Conservation (phyloP, 1,140 invertebrate species). For the Leucophenga varia region DNA sequence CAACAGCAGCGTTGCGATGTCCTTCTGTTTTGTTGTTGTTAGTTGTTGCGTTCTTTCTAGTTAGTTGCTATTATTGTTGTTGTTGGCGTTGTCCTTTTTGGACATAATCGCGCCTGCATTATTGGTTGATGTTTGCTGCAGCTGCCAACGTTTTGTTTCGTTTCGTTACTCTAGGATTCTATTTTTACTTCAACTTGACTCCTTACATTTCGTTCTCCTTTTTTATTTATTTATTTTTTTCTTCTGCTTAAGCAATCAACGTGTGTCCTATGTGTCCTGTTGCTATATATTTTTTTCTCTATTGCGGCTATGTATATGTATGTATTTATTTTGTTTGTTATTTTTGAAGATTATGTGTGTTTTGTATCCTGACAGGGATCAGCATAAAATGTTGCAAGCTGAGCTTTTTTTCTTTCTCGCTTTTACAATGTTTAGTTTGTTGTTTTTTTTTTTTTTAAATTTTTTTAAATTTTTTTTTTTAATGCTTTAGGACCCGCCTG, state of each 20-base stretch:
- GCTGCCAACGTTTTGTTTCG: too few relatives aligned
- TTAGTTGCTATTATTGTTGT: background rate
- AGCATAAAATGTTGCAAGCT: constrained; percentile 57
- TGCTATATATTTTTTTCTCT: too few relatives aligned
- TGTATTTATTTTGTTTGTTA: constrained; percentile 44
- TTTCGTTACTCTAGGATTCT: too few relatives aligned
- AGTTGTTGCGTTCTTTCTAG: background rate
- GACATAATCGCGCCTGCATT: constrained; percentile 53
- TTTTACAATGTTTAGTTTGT: constrained; percentile 12
- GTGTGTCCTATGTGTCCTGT: too few relatives aligned
- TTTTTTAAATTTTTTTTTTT: constrained; percentile 14
- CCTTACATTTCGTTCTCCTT: too few relatives aligned
- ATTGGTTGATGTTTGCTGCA: constrained; percentile 55
- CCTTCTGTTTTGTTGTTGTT: constrained; percentile 1
- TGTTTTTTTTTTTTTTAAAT: constrained; percentile 7
- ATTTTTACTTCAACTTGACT: too few relatives aligned
- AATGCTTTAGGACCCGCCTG: constrained; percentile 12
- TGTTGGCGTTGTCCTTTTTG: constrained; percentile 4
- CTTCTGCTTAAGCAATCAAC: too few relatives aligned
- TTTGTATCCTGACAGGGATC: constrained; percentile 57
- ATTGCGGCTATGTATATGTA: too few relatives aligned
- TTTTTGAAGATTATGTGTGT: constrained; percentile 57
- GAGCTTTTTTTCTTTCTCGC: constrained; percentile 36
- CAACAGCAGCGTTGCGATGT: too few relatives aligned
- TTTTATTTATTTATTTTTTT: too few relatives aligned